Base-by-base conservation (phyloP, 30 jellyfish, hydroid and myxozoan species). In the Morbakka virulenta region DNA sequence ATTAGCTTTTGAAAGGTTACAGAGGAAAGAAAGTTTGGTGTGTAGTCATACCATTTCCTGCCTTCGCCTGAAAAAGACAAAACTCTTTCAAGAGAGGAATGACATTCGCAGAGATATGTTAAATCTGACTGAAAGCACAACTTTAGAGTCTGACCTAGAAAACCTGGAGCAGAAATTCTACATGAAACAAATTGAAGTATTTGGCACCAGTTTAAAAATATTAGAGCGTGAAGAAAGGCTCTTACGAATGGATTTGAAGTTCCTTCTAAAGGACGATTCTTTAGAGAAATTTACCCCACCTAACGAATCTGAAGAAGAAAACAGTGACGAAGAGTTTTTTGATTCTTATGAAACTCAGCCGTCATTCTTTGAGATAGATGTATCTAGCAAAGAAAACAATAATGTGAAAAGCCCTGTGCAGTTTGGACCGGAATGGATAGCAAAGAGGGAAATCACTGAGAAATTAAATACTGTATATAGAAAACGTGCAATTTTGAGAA, bases 401-500 rank as follows among this genome's bases (percentile, higher is more conserved):
- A 69, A 68, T 0, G 69, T 11, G 26, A 1, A 2, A 35, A 22
- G 17, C 13, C 3, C 25, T 14, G 32, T 28, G 25, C 32, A 68
- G 27, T 4, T n/a, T 68, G 30, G 11, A 1, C 21, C 24, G 21
- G 80, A 86, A 52, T 65, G 79, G 87, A 34, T 48, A 48, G 50
- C 57, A 36, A 88, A 81, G 52, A 50, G 74, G 35, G 87, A 74
- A 6, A 17, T 74, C 32, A 21, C 52, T 14, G 51, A 66, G 32
- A 66, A 36, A 28, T 53, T 88, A 71, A 73, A 74, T 52, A 57
- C 80, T n/a, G 20, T 80, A 47, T 88, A 64, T 62, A 67, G 97
- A 32, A 88, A 88, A 68, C 66, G 97, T 50, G 97, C 97, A 0
- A 62, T 88, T 83, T 50, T 88, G n/a, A 79, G 97, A 35, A 75